Evolutionary conservation across 1,140 invertebrate genomes (phyloP), one percentile per base, ranked within the genome.

Genomic region (Orius insidiosus): DNA sequence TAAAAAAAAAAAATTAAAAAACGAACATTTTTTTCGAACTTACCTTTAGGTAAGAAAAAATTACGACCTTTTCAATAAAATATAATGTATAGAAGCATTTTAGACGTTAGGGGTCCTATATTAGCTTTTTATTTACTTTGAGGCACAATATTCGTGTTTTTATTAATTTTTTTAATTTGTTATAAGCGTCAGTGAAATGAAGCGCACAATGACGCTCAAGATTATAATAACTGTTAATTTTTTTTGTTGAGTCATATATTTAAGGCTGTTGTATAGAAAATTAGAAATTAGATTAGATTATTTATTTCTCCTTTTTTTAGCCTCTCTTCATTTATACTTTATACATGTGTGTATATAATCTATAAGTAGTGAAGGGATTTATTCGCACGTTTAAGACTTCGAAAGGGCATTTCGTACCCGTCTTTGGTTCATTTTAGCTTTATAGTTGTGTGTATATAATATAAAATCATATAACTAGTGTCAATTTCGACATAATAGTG

Each of bases 381-480:
- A 32, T 33, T 33, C 42, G 15, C 24, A 15, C 31, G 13, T 34
- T 44, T 44, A 8, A n/a, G n/a, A 15, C 16, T 33, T 30, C 42
- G 30, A 32, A 32, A 33, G 3, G 30, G 42, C 42, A 44, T 33
- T n/a, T 44, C 34, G 2, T 15, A 11, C 24, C 24, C 24, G 24
- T 24, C 24, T 24, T 24, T 24, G 24, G 24, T 24, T 24, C 24
- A 24, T 3, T 24, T 24, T 24, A 24, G 24, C 24, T 32, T 30
- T 40, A 47, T 48, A 48, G 36, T 15, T 33, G 37, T 39, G 36
- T 42, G 38, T 42, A 24, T 48, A 32, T 48, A 47, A 40, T 41
- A 47, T 33, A 30, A 42, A 16, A 16, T 44, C 10, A 13, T 32
- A 15, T 41, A 48, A 33, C 34, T 30, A 46, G 45, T 35, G 18